Conservation (phyloP, 2,888 invertebrate genomes). For the Tricholauxania praeusta region DNA sequence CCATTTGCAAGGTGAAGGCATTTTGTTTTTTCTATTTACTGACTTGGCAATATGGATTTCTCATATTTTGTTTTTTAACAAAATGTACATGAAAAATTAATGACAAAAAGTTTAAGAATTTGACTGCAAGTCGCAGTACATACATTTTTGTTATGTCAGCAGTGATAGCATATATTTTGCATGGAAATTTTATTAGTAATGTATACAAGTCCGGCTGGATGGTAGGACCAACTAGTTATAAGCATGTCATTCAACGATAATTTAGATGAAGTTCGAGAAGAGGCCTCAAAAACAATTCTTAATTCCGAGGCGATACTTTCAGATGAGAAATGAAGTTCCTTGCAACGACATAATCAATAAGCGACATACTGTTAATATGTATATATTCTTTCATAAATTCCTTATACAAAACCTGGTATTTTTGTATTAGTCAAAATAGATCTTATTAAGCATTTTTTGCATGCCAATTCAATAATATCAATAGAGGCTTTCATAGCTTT, state of each 20-base stretch:
- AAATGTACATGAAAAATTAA: constrained; percentile 23
- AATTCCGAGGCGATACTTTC: constrained; percentile 5
- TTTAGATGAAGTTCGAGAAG: constrained; percentile 25
- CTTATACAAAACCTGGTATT: constrained; percentile 27
- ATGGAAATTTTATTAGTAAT: constrained; percentile 23
- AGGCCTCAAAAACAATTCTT: neutral
- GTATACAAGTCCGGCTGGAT: constrained; percentile 31
- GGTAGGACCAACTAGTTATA: constrained; percentile 35
- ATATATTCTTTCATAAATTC: constrained; percentile 36
- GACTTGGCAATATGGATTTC: no score
- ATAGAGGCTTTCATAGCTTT: no score
- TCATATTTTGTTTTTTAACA: neutral
- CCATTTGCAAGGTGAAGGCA: no score
- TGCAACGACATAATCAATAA: neutral
- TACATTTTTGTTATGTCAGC: constrained; percentile 38
- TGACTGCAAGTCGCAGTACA: constrained; percentile 43
- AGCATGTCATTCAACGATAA: constrained; percentile 39
- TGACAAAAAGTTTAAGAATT: constrained; percentile 14
- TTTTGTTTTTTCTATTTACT: no score
- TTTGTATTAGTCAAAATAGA: no score
- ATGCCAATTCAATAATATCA: no score
- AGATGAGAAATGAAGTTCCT: constrained; percentile 20
- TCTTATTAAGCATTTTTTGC: no score
- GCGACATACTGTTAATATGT: constrained; percentile 38
- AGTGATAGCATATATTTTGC: constrained; percentile 13